Base-by-base conservation (phyloP, 2,888 invertebrate genomes). In the Aporophyla lueneburgensis region DNA sequence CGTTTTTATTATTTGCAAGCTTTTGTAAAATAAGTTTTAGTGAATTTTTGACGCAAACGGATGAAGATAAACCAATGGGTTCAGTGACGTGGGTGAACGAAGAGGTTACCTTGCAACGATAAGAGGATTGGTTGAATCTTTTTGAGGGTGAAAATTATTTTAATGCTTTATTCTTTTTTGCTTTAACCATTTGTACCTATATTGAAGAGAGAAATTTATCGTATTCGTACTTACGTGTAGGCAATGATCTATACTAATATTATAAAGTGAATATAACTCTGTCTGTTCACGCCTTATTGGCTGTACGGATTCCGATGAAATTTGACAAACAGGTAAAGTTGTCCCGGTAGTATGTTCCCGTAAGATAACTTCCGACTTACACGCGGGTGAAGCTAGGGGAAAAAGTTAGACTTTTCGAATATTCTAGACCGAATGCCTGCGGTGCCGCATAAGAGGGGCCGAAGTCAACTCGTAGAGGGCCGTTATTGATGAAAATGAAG, bases 1-100 rank as follows among this genome's bases (percentile, higher is more conserved):
- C 14, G 19, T 53, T 74, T 6, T 49, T 76, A 46, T 46, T 59
- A n/a, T 43, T 33, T 2, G 54, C 1, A 49, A 54, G 76, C 63
- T 53, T 69, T 78, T n/a, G 16, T 16, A 27, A 54, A 24, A 16
- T 21, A 6, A 54, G 21, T 54, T 62, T 54, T 7, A 16, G 21
- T 16, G 4, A 3, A 5, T 53, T 63, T 76, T 56, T 19, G 16
- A 1, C n/a, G 5, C 10, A 56, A 76, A 56, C 0, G 6, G 21
- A 27, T 65, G 27, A 6, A 21, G 5, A n/a, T n/a, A n/a, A 51
- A 43, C 16, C n/a, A 24, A 12, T 49, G n/a, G 2, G 65, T 49
- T 56, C 14, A 56, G 19, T 65, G 16, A 65, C 40, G 14, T 27
- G 27, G 12, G 3, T 58, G 12, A 71, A 56, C 21, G 3, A 59